These are phyloP conservation scores for Drosophila neutralis DNA, from an alignment of 2,888 invertebrate genomes.

Conservation along the genomic window DNA sequence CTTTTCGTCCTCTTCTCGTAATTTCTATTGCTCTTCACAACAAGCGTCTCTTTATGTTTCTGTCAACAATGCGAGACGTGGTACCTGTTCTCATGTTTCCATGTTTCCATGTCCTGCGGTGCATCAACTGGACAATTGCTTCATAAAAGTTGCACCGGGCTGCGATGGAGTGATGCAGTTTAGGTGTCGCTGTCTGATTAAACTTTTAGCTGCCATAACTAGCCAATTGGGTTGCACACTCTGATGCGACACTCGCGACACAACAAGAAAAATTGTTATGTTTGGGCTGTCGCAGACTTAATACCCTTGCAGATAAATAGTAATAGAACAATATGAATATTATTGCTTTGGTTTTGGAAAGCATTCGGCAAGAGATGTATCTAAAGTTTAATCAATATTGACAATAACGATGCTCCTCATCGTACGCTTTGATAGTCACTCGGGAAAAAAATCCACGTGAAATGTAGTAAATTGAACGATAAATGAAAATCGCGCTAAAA, in stretches of 20 bases:
- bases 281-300: neutral
- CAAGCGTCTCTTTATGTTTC: conserved; percentile 70
- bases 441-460: no score
- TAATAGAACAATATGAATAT: neutral
- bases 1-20: conserved; percentile 31
- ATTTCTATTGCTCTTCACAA: conserved; percentile 66
- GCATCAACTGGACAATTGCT: conserved; percentile 53
- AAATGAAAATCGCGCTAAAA: no score
- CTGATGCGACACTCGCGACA: conserved; percentile 48
- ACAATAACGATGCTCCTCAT: neutral
- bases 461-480: no score
- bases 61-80: conserved; percentile 76
- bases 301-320: neutral
- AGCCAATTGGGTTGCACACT: conserved; percentile 29
- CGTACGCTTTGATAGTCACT: no score
- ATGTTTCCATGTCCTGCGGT: conserved; percentile 32
- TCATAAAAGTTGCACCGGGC: conserved; percentile 52
- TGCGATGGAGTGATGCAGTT: conserved; percentile 20
- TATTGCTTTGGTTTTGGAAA: neutral
- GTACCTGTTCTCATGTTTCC: conserved; percentile 15
- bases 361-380: neutral
- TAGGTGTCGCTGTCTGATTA: conserved; percentile 54
- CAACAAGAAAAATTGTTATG: neutral
- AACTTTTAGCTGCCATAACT: conserved; percentile 56
- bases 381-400: neutral